phyloP scores from a whole-genome alignment of 2,888 invertebrate genomes.

The Andrena minutula region DNA sequence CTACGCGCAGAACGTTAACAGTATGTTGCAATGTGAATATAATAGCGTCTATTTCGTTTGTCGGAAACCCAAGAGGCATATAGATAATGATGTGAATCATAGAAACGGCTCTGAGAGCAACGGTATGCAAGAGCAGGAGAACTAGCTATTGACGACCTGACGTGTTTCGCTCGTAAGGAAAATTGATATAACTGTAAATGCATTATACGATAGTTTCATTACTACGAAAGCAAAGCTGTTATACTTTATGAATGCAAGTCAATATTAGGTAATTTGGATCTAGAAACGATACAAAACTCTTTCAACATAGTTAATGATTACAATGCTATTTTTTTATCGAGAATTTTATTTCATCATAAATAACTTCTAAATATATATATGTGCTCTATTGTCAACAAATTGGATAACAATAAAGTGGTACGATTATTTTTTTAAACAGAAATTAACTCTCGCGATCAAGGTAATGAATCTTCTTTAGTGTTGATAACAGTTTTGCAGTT shows the following conservation, averaged over 20 bases:
- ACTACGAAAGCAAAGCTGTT: constrained; percentile 56
- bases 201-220: constrained; percentile 57
- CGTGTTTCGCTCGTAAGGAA: constrained; percentile 62
- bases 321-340: constrained; percentile 53
- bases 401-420: constrained; percentile 33
- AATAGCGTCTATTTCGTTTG: constrained; percentile 97
- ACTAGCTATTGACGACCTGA: constrained; percentile 48
- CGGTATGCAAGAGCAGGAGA: constrained; percentile 77
- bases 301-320: constrained; percentile 32
- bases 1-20: constrained; percentile 96
- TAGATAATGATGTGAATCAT: constrained; percentile 66
- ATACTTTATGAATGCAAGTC: constrained; percentile 48
- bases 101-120: constrained; percentile 79
- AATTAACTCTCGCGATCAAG: constrained; percentile 20
- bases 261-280: constrained; percentile 53
- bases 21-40: constrained; percentile 97
- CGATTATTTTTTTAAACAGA: constrained; percentile 52
- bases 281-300: constrained; percentile 34
- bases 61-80: constrained; percentile 88
- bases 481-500: constrained; percentile 57
- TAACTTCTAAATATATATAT: constrained; percentile 33
- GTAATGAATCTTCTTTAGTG: constrained; percentile 15
- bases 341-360: constrained; percentile 55
- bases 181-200: constrained; percentile 54
- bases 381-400: constrained; percentile 39